These are phyloP conservation scores for Spheniscus mendiculus DNA, from an alignment of 2,113 vertebrate species.

Conservation along the genomic window DNA sequence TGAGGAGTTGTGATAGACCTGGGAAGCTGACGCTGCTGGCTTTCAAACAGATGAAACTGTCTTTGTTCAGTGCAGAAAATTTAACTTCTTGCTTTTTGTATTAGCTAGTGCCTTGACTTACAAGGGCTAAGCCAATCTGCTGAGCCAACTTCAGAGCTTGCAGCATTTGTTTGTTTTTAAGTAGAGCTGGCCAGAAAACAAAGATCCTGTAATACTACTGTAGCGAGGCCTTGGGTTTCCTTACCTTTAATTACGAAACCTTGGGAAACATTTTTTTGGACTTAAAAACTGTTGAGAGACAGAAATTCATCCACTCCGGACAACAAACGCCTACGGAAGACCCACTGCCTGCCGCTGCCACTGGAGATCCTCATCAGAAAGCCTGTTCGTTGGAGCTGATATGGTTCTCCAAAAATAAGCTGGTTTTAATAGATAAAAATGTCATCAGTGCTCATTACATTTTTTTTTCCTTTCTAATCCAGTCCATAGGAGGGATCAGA, in stretches of 20 bases:
- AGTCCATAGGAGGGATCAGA: neutral
- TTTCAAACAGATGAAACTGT: neutral
- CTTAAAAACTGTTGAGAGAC: slow-evolving; percentile 25
- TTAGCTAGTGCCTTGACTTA: neutral
- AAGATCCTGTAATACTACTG: slow-evolving; percentile 9
- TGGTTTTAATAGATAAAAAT: neutral
- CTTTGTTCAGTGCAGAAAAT: neutral
- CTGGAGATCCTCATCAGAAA: neutral
- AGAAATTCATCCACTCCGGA: neutral
- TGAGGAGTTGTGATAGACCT: neutral
- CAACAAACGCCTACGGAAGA: neutral
- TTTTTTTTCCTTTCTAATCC: neutral
- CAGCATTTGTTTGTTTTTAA: slow-evolving; percentile 53
- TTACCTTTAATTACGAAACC: slow-evolving; percentile 6
- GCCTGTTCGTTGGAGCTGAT: neutral
- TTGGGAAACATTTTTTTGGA: neutral
- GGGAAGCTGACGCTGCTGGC: slow-evolving; percentile 36
- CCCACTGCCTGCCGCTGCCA: neutral
- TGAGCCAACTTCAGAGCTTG: slow-evolving; percentile 19
- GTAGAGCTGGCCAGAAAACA: slow-evolving; percentile 36
- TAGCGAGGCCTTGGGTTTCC: neutral
- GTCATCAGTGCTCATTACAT: neutral
- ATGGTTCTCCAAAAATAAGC: neutral
- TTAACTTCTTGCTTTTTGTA: neutral
- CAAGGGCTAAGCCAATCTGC: neutral